Conservation (phyloP, 2,113 vertebrate genomes). For the Apistogramma diplotaenia region DNA sequence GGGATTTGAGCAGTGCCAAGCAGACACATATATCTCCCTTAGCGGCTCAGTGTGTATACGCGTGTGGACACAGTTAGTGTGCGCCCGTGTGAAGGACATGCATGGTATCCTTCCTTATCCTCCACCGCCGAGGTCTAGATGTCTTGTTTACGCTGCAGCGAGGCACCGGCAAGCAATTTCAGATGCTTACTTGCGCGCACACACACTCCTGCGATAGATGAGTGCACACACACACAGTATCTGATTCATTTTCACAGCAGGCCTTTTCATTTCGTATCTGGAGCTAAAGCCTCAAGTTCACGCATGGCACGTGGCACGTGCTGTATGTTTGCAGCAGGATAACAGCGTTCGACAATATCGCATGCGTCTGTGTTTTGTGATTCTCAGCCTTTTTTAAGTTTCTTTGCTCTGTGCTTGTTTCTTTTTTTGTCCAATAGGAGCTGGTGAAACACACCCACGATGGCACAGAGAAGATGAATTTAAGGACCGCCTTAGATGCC, state of each 20-base stretch:
- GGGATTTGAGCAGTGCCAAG: slow-evolving; percentile 67
- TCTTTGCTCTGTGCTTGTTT: background rate
- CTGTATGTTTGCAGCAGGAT: background rate
- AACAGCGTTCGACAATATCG: background rate
- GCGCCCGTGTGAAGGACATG: slow-evolving; percentile 62
- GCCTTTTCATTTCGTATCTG: slow-evolving; percentile 61
- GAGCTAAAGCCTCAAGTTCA: slow-evolving; percentile 28
- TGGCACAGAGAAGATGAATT: slow-evolving; percentile 83
- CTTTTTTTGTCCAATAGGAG: slow-evolving; percentile 77
- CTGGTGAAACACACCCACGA: slow-evolving; percentile 94
- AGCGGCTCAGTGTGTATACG: slow-evolving; percentile 25
- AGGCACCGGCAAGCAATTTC: slow-evolving; percentile 65
- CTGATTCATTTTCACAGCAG: slow-evolving; percentile 43
- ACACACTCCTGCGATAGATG: slow-evolving; percentile 5
- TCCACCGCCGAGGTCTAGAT: slow-evolving; percentile 57
- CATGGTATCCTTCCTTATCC: slow-evolving; percentile 72
- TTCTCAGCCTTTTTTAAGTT: background rate
- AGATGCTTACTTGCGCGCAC: slow-evolving; percentile 36
- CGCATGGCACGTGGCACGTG: background rate
- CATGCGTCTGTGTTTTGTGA: background rate
- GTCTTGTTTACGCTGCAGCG: slow-evolving; percentile 72
- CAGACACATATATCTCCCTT: slow-evolving; percentile 65
- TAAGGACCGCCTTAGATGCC: slow-evolving; percentile 90
- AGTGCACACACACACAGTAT: slow-evolving; percentile 6
- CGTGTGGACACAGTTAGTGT: slow-evolving; percentile 1